phyloP scores from a whole-genome alignment of 2,797 vertebrate genomes.

The Lagothrix lagotricha region DNA sequence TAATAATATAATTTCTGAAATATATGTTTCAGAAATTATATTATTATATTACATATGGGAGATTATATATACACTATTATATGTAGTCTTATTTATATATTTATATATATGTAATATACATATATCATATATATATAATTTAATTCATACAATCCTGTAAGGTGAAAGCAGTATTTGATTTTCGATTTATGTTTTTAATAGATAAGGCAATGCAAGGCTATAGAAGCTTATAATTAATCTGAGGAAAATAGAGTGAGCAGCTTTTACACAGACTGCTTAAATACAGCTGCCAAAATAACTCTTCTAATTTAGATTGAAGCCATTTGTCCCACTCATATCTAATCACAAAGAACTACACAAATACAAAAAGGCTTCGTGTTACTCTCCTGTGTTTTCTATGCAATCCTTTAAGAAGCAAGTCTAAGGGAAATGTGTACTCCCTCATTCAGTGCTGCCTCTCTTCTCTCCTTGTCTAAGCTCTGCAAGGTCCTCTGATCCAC shows the following conservation, averaged over 20 bases:
- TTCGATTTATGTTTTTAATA: background rate
- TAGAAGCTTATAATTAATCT: background rate
- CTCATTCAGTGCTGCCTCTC: background rate
- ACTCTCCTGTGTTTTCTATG: background rate
- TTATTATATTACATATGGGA: background rate
- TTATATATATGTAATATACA: too few species aligned
- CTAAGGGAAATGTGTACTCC: background rate
- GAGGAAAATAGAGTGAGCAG: background rate
- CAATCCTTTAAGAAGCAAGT: background rate
- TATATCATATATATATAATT: background rate
- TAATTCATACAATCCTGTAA: background rate
- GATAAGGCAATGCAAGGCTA: background rate
- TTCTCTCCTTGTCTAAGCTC: background rate
- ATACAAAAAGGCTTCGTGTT: background rate
- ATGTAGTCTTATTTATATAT: background rate
- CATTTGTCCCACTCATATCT: background rate
- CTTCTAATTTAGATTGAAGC: background rate
- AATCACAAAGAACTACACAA: slow-evolving; percentile 8
- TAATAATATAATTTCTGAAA: background rate
- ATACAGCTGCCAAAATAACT: background rate
- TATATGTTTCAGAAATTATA: background rate
- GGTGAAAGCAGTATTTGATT: background rate
- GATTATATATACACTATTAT: background rate
- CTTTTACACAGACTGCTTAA: slow-evolving; percentile 7
- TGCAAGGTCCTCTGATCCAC: background rate